Percentiles rank a stretch among this genome's conserved stretches.
Conservation (phyloP, 1,140 invertebrate species). For the Drosophila miranda region DNA sequence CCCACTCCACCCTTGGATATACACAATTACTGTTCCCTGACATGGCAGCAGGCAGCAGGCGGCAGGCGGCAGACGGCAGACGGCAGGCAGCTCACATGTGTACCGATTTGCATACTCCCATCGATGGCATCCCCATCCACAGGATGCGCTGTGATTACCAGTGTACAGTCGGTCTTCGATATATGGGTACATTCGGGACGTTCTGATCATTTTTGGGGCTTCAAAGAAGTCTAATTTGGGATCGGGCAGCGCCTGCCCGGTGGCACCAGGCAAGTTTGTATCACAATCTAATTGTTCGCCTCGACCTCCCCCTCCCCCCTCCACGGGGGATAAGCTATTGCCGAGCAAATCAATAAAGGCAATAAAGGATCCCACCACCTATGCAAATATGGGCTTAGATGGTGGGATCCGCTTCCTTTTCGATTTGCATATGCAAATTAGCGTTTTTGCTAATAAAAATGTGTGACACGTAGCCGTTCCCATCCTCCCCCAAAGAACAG, state of each 20-base stretch:
- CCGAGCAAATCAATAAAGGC: slow-evolving; percentile 36
- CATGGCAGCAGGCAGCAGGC: no score
- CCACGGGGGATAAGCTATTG: slow-evolving; percentile 48
- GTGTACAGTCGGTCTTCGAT: no score
- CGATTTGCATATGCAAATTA: slow-evolving; percentile 58
- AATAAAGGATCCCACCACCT: slow-evolving; percentile 22
- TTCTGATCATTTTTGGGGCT: no score
- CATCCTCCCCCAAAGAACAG: background rate
- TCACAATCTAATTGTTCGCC: slow-evolving; percentile 34
- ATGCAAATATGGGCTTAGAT: background rate
- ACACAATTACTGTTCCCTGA: slow-evolving; percentile 27
- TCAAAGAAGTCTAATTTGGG: no score
- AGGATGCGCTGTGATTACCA: no score
- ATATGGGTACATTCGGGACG: no score
- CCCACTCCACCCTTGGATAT: background rate
- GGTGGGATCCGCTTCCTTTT: slow-evolving; percentile 15
- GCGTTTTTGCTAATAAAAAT: slow-evolving; percentile 41
- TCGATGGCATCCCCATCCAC: no score
- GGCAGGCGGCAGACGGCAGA: no score
- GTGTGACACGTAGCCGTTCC: slow-evolving; percentile 26
- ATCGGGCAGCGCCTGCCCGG: no score
- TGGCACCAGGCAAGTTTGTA: slow-evolving; percentile 3
- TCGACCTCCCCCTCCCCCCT: no score
- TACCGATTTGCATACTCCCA: no score
- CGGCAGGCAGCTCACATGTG: no score